Base-by-base conservation (phyloP, 30 jellyfish, hydroid and myxozoan genomes). In the Chrysaora quinquecirrha region DNA sequence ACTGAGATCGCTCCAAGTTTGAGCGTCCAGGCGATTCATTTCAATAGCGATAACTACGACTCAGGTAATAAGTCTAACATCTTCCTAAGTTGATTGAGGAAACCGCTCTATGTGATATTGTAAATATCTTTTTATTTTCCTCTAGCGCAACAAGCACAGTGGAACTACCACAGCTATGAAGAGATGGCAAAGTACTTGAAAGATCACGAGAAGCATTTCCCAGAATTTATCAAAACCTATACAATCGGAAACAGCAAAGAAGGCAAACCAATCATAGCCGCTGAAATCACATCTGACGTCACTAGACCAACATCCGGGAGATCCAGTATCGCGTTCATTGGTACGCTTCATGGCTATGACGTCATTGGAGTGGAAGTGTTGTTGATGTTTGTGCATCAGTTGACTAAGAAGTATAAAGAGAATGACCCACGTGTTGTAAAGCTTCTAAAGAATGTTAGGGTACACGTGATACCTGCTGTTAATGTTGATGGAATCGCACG, bases 271-370 rank as follows among this genome's bases (percentile, higher is more conserved):
- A 74, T 95, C 12, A 34, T 75, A 64, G 77, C 91, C 32, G 79
- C 87, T 19, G 92, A 83, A 56, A 50, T 95, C 27, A 64, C 99
- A 71, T 22, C 73, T 43, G 34, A 76, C 24, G 83, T 0, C 24
- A 30, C 64, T 47, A 70, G 70, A 31, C 80, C 89, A 56, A 84
- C 34, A 31, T 62, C 32, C 11, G 82, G 27, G 20, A 88, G 65
- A 80, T 92, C 96, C 33, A 88, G 52, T 48, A 80, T 95, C n/a
- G 97, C 89, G 25, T 50, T 95, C 22, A 54, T 95, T 18, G 95
- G 97, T n/a, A 25, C 73, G 27, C 31, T 95, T 66, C 99, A 89
- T 64, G 97, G 96, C 48, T 88, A 88, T 74, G 99, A 95, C 64
- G 89, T 88, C 3, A 84, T 95, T 32, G 96, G 97, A 2, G 90